Base-by-base conservation (phyloP, 2,888 invertebrate genomes). In the Endomychus coccineus region DNA sequence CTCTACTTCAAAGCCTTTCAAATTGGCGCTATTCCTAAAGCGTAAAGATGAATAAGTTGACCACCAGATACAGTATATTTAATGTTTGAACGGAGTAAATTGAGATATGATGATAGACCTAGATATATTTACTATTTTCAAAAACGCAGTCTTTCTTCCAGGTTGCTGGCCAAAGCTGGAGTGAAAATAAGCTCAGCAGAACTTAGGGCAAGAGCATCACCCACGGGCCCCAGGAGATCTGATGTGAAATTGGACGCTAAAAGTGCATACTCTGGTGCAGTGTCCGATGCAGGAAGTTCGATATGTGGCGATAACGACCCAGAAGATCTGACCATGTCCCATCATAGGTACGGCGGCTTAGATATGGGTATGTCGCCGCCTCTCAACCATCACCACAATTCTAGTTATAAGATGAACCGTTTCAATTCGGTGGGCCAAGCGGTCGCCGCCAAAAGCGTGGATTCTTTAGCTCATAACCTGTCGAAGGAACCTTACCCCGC, bases 171-270 rank as follows among this genome's bases (percentile, higher is more conserved):
- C 21, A 90, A 90, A 63, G 89, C 89, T 0, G 89, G 89, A 6
- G 86, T 89, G 6, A 88, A 87, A 63, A 85, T 88, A 34, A 83
- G 83, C 4, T 78, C 88, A 0, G 87, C 88, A 11, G 88, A 89
- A 58, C 64, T 89, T 13, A 69, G 87, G 21, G 88, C 89, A 0
- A 73, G 89, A 16, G 87, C 88, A 0, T 89, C 89, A 0, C 88
- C 89, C 1, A 89, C 89, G 2, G 87, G 88, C 3, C 83, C 84
- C 2, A 71, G 82, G 9, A 73, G 83, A 27, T 80, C 80, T 5
- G 85, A 85, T 59, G 77, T 83, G 52, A 80, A 86, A 57, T 64
- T 88, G 47, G 87, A 88, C 55, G 75, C 85, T 16, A 82, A 86
- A n/a, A 67, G 74, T 40, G 71, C 70, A 4, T 70, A 68, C 54